Conservation (phyloP, 2,888 invertebrate species). For the Dorcus hopei region DNA sequence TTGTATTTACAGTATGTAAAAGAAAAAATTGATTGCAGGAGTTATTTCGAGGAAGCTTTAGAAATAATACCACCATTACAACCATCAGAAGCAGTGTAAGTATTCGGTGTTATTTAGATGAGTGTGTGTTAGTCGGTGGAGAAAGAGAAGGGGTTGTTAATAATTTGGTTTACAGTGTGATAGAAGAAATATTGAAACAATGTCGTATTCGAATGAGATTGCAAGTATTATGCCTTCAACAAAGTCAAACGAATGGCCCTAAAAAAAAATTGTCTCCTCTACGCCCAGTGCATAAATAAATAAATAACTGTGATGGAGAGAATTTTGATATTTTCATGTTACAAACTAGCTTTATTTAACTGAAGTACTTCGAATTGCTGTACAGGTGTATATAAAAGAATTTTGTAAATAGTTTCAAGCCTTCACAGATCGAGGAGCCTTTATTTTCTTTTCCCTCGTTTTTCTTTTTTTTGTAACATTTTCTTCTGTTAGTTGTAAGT, state of each 20-base stretch:
- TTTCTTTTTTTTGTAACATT: too few relatives aligned
- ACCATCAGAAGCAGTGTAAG: constrained; percentile 47
- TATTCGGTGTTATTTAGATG: constrained; percentile 8
- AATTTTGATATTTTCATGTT: too few relatives aligned
- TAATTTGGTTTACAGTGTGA: constrained; percentile 47
- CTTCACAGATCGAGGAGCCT: too few relatives aligned
- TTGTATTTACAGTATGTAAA: neutral
- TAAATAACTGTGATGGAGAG: too few relatives aligned
- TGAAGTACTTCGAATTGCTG: too few relatives aligned
- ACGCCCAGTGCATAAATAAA: too few relatives aligned
- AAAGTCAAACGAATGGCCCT: constrained; percentile 13
- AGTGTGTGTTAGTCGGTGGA: neutral
- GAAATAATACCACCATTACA: constrained; percentile 70
- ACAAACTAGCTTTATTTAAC: too few relatives aligned
- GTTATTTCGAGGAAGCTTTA: constrained; percentile 78
- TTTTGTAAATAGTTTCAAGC: too few relatives aligned
- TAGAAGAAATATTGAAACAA: constrained; percentile 61
- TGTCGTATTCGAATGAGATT: constrained; percentile 66
- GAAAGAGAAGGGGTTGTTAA: too few relatives aligned
- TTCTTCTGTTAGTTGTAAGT: too few relatives aligned
- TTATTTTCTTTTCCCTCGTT: too few relatives aligned
- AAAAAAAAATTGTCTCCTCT: neutral
- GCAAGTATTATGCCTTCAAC: constrained; percentile 61
- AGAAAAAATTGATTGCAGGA: constrained; percentile 50
- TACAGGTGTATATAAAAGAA: too few relatives aligned